Base-by-base conservation (phyloP, 2,113 vertebrate species). In the Echinops telfairi region DNA sequence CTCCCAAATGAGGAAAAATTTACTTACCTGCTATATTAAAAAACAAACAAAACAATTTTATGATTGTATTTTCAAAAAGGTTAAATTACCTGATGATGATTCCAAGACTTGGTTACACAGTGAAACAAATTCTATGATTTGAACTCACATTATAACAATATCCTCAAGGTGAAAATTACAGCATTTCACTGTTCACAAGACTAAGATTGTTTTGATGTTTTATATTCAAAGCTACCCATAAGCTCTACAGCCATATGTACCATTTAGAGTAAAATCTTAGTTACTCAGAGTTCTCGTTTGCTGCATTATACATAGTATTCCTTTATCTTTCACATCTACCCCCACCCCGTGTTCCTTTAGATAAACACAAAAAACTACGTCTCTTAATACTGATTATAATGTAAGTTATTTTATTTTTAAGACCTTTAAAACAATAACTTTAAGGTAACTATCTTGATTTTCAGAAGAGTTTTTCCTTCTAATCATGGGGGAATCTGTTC, bases 1-100 rank as follows among this genome's bases (percentile, higher is more conserved):
- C 98, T 99, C 99, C 99, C 99, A 98, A 68, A 81, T 27, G n/a
- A 79, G 4, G 2, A 86, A 83, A 36, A 79, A 38, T 68, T 94
- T 58, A 71, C 29, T 89, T 89, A 77, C 38, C 20, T 17, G 12
- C 9, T 88, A 88, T 17, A 20, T 57, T 53, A 31, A 78, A 78
- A 77, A 47, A 77, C 15, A 77, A 38, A 60, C 83, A 86, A 58
- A 64, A 77, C 11, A 71, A 75, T 81, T 84, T 94, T 90, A 43
- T 53, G 47, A 53, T 53, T 53, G 47, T 53, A 53, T 53, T 53
- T 53, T 53, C 71, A 83, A 75, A 92, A 78, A 31, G 25, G 33
- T 62, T 66, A 88, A 83, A 79, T 83, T 25, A 83, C n/a, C 75
- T 96, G 33, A 75, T 62, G 58, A 82, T 83, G 11, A 76, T 17